These are phyloP conservation scores for Lepas anatifera DNA, from an alignment of 2,888 invertebrate species.

Conservation along the genomic window DNA sequence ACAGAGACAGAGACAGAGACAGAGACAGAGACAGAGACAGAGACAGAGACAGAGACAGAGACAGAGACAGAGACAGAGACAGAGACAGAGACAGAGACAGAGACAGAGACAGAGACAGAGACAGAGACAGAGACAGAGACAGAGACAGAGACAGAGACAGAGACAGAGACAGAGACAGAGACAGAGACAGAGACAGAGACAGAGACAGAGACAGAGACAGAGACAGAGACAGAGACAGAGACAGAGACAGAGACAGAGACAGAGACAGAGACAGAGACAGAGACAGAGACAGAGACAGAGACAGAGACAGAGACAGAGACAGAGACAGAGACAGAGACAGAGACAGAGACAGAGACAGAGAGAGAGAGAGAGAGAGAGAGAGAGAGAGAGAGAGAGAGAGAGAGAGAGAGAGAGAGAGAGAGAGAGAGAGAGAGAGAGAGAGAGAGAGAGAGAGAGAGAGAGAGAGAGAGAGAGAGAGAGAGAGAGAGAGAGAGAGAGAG, in stretches of 20 bases:
- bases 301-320: constrained; percentile 11
- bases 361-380: background rate
- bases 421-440: background rate
- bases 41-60: background rate
- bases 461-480: no score
- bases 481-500: no score
- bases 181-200: background rate
- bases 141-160: background rate
- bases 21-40: constrained; percentile 10
- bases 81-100: constrained; percentile 13
- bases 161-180: constrained; percentile 13
- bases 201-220: background rate
- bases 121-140: constrained; percentile 13
- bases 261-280: background rate
- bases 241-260: constrained; percentile 12
- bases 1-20: constrained; percentile 14
- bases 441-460: no score
- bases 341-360: constrained; percentile 13
- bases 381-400: background rate
- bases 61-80: constrained; percentile 3
- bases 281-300: background rate
- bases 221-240: constrained; percentile 14
- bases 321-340: constrained; percentile 14
- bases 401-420: background rate
- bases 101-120: constrained; percentile 13